Conservation (phyloP, 2,113 vertebrate species). For the Nycticebus coucang region DNA sequence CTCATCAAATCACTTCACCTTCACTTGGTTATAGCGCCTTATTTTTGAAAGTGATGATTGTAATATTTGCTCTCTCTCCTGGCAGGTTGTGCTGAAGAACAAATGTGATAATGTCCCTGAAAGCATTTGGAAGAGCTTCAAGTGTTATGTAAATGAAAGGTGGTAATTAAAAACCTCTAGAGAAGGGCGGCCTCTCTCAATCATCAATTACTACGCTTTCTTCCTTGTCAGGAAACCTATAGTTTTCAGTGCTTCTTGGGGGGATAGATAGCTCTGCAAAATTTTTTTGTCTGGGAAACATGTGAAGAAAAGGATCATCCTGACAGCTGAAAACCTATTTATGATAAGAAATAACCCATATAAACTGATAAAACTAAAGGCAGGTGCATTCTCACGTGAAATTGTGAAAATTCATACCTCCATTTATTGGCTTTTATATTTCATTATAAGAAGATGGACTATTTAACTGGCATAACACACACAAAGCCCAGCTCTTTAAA, state of each 20-base stretch:
- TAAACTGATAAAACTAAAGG: constrained; percentile 71
- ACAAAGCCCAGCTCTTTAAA: constrained; percentile 56
- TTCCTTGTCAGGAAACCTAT: constrained; percentile 75
- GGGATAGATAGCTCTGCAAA: constrained; percentile 51
- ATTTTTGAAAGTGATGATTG: constrained; percentile 55
- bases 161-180: constrained; percentile 80
- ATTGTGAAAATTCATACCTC: constrained; percentile 76
- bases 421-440: constrained; percentile 74
- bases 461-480: constrained; percentile 69
- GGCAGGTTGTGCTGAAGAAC: constrained; percentile 47
- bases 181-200: constrained; percentile 72
- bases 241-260: constrained; percentile 68
- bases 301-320: constrained; percentile 72
- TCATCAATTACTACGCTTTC: constrained; percentile 81
- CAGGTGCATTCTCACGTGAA: constrained; percentile 70
- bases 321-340: constrained; percentile 72
- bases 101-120: constrained; percentile 75
- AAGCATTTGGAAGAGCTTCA: constrained; percentile 72
- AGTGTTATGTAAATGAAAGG: constrained; percentile 81
- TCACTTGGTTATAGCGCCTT: background rate
- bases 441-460: constrained; percentile 68
- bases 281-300: constrained; percentile 67
- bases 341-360: constrained; percentile 73
- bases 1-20: constrained; percentile 17
- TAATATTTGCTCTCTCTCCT: constrained; percentile 52